phyloP scores from a whole-genome alignment of 2,888 invertebrate genomes.

The Myathropa florea region DNA sequence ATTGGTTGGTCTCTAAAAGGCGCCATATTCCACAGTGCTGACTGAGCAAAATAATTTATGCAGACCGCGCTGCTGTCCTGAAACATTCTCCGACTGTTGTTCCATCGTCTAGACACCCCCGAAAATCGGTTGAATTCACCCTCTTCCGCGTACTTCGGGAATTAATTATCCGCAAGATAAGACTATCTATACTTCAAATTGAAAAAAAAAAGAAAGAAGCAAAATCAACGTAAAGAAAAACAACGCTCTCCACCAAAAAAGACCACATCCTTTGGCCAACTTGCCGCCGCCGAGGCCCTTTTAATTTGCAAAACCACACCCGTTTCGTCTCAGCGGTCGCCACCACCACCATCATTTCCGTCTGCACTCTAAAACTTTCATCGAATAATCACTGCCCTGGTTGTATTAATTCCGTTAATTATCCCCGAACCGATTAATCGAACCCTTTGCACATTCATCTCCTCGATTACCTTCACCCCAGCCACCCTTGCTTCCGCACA shows the following conservation, averaged over 20 bases:
- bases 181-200: background rate
- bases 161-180: background rate
- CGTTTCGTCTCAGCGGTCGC: constrained; percentile 10
- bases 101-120: background rate
- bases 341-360: background rate
- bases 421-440: constrained; percentile 19
- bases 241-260: too few species aligned
- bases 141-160: background rate
- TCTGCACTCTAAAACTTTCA: constrained; percentile 17
- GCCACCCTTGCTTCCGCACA: background rate
- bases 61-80: background rate
- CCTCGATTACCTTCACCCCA: constrained; percentile 5
- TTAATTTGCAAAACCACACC: constrained; percentile 5
- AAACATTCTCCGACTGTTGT: background rate
- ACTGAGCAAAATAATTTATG: background rate
- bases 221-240: too few species aligned
- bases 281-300: background rate
- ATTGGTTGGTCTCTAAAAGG: background rate
- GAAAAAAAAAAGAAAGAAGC: background rate
- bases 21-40: background rate
- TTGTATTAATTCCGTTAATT: constrained; percentile 62
- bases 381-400: constrained; percentile 26
- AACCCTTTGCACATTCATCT: constrained; percentile 13
- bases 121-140: background rate
- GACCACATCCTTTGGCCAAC: background rate